Percentiles rank a stretch among this genome's conserved stretches.
Conservation (phyloP, 1,140 invertebrate species). For the Lethrus apterus region DNA sequence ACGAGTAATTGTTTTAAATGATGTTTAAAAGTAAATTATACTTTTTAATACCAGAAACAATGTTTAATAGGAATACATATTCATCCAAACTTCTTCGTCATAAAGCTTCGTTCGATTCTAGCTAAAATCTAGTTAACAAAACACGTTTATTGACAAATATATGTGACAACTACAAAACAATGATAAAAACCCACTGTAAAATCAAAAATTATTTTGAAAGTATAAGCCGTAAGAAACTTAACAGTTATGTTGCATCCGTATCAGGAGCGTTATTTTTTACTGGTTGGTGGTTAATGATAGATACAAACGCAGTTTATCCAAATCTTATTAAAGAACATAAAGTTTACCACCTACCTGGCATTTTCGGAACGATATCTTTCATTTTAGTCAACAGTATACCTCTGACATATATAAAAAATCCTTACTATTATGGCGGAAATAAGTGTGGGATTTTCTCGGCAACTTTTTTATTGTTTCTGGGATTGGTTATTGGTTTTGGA, state of each 20-base stretch:
- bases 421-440: constrained; percentile 1
- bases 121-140: no score
- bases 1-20: no score
- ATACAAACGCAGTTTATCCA: constrained; percentile 16
- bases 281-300: constrained; percentile 28
- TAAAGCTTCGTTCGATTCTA: no score
- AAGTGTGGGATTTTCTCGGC: constrained; percentile 17
- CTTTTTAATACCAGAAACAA: no score
- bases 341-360: constrained; percentile 21
- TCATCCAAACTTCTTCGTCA: no score
- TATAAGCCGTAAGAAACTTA: constrained; percentile 12
- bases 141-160: no score
- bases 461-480: constrained; percentile 19
- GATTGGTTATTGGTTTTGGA: constrained; percentile 23
- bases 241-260: constrained; percentile 12
- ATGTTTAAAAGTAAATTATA: no score
- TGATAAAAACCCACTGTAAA: no score
- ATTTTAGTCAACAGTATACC: constrained; percentile 23
- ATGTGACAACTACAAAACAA: no score
- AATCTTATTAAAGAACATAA: constrained; percentile 7
- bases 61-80: no score
- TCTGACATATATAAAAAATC: neutral
- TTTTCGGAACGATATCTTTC: constrained; percentile 22
- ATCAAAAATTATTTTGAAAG: no score
- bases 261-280: constrained; percentile 22